These are phyloP conservation scores for Bambusicola thoracicus DNA, from an alignment of 2,113 vertebrate species.

Conservation along the genomic window DNA sequence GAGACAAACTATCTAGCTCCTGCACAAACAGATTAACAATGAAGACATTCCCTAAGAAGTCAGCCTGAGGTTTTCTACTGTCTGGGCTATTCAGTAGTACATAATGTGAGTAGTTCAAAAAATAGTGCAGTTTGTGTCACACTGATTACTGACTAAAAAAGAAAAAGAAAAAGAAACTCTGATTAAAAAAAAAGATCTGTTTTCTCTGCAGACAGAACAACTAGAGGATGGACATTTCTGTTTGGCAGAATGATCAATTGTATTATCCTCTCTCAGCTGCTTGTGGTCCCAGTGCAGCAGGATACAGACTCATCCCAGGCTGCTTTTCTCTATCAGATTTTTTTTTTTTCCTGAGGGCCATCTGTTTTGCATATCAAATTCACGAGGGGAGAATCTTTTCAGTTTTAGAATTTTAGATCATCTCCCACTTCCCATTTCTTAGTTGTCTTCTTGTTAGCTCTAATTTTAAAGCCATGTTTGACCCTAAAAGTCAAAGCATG, in stretches of 20 bases:
- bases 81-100: not conserved
- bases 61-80: not conserved
- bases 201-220: not conserved
- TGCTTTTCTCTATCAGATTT: conserved; percentile 37
- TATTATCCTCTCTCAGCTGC: not conserved
- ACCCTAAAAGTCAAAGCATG: not conserved
- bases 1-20: not conserved
- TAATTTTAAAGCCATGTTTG: not conserved
- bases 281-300: not conserved
- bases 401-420: conserved; percentile 38
- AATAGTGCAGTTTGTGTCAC: not conserved
- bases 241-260: not conserved
- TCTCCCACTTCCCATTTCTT: not conserved
- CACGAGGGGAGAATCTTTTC: conserved; percentile 30
- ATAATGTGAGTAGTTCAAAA: not conserved
- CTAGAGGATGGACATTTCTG: not conserved
- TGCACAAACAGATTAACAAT: not conserved
- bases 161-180: not conserved
- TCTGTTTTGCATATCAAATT: conserved; percentile 67
- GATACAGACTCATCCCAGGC: not conserved
- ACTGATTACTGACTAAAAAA: not conserved
- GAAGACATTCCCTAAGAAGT: not conserved
- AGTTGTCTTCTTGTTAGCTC: not conserved
- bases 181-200: not conserved
- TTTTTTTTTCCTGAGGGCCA: not conserved